Evolutionary conservation across 1,140 invertebrate species (phyloP).

Genomic region (Scaptomyza pallida): DNA sequence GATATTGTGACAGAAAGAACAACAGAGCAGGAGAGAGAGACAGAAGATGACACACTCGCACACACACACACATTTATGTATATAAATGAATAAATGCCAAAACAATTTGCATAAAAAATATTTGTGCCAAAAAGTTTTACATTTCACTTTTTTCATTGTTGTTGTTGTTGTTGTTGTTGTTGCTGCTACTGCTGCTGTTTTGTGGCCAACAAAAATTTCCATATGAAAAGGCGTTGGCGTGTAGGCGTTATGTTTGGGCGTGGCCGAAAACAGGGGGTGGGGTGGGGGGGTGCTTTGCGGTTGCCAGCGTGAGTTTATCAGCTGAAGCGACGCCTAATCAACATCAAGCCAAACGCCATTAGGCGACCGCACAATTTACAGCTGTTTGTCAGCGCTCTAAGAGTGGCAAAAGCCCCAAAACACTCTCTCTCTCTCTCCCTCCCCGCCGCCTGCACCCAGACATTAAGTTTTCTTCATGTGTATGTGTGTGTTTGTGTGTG

Average conservation of each 20-base stretch:
- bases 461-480: constrained; percentile 21
- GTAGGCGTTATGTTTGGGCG: constrained; percentile 17
- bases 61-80: constrained; percentile 8
- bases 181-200: too few relatives aligned
- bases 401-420: too few relatives aligned
- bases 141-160: constrained; percentile 40
- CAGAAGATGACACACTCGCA: not conserved
- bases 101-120: constrained; percentile 80
- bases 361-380: constrained; percentile 76
- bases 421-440: not conserved
- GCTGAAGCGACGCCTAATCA: constrained; percentile 78
- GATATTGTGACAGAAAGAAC: constrained; percentile 25
- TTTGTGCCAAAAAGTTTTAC: constrained; percentile 75
- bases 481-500: constrained; percentile 5
- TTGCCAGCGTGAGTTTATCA: constrained; percentile 68
- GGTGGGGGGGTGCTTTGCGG: constrained; percentile 21
- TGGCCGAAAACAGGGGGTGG: too few relatives aligned
- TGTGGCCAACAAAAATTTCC: constrained; percentile 56
- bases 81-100: constrained; percentile 77
- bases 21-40: not conserved
- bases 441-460: too few relatives aligned
- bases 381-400: constrained; percentile 48
- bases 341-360: constrained; percentile 70
- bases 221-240: constrained; percentile 63
- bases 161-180: constrained; percentile 15